Base-by-base conservation (phyloP, 2,797 vertebrate genomes). In the Eupleurogrammus muticus region DNA sequence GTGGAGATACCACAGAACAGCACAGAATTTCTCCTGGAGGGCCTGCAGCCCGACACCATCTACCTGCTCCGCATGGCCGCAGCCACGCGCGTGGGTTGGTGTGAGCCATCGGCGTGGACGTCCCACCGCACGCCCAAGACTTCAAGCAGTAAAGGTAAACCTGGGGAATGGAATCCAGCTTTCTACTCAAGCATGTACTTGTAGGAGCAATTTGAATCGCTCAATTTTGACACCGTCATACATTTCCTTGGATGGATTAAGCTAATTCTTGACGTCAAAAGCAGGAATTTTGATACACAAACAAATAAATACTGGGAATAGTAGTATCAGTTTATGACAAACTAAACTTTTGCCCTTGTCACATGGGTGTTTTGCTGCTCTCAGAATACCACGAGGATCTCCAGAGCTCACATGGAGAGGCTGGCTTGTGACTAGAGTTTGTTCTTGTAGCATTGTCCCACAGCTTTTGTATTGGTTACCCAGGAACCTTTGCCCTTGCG, bases 31-130 rank as follows among this genome's bases (percentile, higher is more conserved):
- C 93, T 96, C 0, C 87, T 99, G 0, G 92, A 95, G 58, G 94
- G 89, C 10, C 89, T 99, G 79, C 90, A 93, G 64, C 95, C 97
- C 0, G 97, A 99, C 69, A 98, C 95, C 8, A 92, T 97, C 83
- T 99, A 99, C 85, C 83, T 99, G 77, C 95, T 99, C 16, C 95
- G 97, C 1, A 96, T 99, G 65, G 95, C 97, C 1, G 97, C 95
- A 5, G 95, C 97, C 7, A 99, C 98, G 0, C 94, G 94, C 0
- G 90, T 95, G 23, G 98, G 98, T 52, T 97, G 97, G 95, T 98
- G 98, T 69, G 97, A 99, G 70, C 94, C 97, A 0, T 97, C 97
- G 0, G 85, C 96, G 0, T 99, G 98, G 98, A 97, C 95, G 1
- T 99, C 98, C 0, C 98, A 99, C 64, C 93, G 94, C 10, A 99